Evolutionary conservation across 2,797 vertebrate genomes (phyloP).

Genomic region (Bryconaethiops microstoma): DNA sequence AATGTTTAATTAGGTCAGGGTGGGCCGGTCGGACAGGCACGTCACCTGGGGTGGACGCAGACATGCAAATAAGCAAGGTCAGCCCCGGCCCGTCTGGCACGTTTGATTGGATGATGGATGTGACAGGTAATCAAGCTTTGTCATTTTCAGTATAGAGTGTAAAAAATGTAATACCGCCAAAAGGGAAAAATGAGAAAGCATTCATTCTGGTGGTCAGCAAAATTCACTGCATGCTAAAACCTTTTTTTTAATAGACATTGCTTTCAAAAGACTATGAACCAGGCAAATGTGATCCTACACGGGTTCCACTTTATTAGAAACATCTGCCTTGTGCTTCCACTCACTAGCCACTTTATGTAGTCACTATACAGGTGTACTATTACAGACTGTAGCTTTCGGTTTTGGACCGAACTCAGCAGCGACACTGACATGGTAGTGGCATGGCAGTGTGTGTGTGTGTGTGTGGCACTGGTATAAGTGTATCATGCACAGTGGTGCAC

Average conservation of each 20-base stretch:
- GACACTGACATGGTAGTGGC: not conserved
- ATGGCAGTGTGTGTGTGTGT: not conserved
- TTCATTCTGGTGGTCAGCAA: not conserved
- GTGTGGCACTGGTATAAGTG: not conserved
- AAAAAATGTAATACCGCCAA: not conserved
- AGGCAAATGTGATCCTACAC: not conserved
- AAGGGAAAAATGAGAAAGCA: not conserved
- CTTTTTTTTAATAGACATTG: not conserved
- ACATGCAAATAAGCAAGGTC: constrained; percentile 37
- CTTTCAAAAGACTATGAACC: not conserved
- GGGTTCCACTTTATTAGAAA: not conserved
- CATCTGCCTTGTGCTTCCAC: not conserved
- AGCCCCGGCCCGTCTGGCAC: no score
- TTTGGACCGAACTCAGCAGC: not conserved
- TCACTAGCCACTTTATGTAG: not conserved
- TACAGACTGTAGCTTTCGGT: not conserved
- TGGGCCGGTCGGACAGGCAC: constrained; percentile 51
- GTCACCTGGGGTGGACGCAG: constrained; percentile 34
- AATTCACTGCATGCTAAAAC: not conserved
- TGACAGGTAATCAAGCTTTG: not conserved
- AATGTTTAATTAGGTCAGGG: constrained; percentile 85
- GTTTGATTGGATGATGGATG: not conserved
- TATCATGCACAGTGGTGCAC: not conserved
- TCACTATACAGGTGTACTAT: not conserved
- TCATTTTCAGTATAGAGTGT: not conserved